Evolutionary conservation across 2,113 vertebrate species (phyloP), one percentile per base, ranked within the genome.

Genomic region (Oreochromis spilurus): DNA sequence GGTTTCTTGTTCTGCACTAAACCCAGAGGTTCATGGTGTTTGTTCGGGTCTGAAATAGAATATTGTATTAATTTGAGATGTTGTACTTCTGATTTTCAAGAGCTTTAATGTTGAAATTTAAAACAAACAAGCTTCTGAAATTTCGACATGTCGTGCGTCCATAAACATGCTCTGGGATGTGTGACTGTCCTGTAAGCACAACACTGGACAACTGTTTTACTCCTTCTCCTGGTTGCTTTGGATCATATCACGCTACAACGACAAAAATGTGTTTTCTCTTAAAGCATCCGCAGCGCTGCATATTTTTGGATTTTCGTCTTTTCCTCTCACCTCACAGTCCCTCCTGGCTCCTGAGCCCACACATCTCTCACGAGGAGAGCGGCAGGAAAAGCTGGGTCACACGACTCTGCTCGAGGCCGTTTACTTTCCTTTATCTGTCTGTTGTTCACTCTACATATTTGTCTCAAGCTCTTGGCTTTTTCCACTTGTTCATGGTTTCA

Each of bases 351-450:
- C 43, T 12, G 43, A 43, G 84, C 72, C 84, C 86, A 70, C 85
- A 90, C 84, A 91, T 89, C 91, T 36, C 89, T 83, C 7, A 26
- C 9, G 8, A 72, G 21, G 10, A 86, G 67, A 60, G 34, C 52
- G 72, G 84, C 26, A 50, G 87, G 31, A 50, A 81, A 84, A 77
- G 94, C 43, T 83, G 84, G 86, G 77, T 85, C 89, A 92, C 86
- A 84, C 88, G 67, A 77, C 86, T 81, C 75, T 81, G 87, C 91
- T 92, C 60, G 88, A 82, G 87, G 90, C 82, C 91, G 87, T 88
- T 91, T 83, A 62, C 79, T 86, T 65, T 36, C 21, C 12, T 40
- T 14, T 11, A 3, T 14, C 43, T 7, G 13, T 79, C 17, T 48
- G 40, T 19, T 21, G 29, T 50, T 53, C 50, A 38, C 70, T 12